A percentile compares a stretch with the other conserved stretches of the same genome.
Evolutionary conservation across 2,113 vertebrate species (phyloP).

Genomic region (Ornithorhynchus anatinus): DNA sequence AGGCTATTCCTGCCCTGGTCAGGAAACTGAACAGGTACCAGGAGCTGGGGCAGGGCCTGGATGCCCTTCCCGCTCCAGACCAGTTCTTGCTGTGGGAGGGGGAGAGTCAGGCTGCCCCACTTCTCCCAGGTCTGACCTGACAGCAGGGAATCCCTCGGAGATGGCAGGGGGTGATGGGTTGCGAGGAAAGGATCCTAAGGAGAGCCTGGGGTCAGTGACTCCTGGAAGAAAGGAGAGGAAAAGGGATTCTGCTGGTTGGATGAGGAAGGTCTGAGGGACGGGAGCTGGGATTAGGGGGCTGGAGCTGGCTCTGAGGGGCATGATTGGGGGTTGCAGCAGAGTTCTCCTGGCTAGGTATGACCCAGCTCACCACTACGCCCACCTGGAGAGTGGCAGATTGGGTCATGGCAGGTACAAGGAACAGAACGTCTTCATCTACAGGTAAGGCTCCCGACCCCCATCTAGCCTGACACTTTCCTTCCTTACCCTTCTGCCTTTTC

Average conservation of each 20-base stretch:
- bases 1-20: slow-evolving; percentile 68
- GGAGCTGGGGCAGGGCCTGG: background rate
- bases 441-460: no score
- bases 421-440: slow-evolving; percentile 82
- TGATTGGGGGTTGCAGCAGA: no score
- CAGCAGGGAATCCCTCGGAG: no score
- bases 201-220: no score
- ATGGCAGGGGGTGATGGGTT: no score
- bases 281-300: background rate
- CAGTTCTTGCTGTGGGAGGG: background rate
- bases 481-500: no score
- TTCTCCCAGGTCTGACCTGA: background rate
- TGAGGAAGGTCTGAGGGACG: background rate
- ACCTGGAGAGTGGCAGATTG: slow-evolving; percentile 71
- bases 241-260: no score
- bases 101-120: no score
- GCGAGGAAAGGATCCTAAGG: no score
- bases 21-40: slow-evolving; percentile 73
- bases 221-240: no score
- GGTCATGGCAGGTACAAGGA: slow-evolving; percentile 77
- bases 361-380: slow-evolving; percentile 46
- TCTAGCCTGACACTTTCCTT: no score
- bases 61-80: no score
- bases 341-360: slow-evolving; percentile 62
- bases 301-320: background rate